Conservation (phyloP, 2,888 invertebrate species). For the Mythimna vitellina region DNA sequence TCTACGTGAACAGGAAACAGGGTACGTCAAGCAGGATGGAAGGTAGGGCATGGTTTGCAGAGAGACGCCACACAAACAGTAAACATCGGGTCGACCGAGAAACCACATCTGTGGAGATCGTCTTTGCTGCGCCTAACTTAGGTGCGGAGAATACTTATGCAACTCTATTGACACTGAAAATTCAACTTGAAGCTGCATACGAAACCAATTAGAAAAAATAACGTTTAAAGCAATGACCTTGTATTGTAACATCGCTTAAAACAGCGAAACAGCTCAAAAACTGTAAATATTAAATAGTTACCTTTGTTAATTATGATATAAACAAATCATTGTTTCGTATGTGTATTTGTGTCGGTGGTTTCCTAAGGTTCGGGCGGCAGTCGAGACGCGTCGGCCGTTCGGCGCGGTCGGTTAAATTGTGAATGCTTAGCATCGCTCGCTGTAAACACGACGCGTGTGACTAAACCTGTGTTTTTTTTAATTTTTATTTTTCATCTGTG, state of each 20-base stretch:
- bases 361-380: constrained; percentile 62
- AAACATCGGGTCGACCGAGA: too few species aligned
- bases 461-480: constrained; percentile 76
- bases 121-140: too few species aligned
- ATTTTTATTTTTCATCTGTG: constrained; percentile 77
- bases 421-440: constrained; percentile 45
- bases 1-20: too few species aligned
- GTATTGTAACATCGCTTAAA: constrained; percentile 28
- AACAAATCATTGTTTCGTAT: constrained; percentile 65
- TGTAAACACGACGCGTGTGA: constrained; percentile 79
- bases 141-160: too few species aligned
- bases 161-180: constrained; percentile 53
- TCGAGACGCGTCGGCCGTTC: constrained; percentile 79
- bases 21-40: too few species aligned
- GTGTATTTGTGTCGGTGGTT: constrained; percentile 36
- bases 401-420: constrained; percentile 77
- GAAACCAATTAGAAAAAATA: constrained; percentile 10
- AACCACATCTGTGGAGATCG: too few species aligned
- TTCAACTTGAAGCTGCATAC: background rate
- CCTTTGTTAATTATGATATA: constrained; percentile 66
- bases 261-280: constrained; percentile 36
- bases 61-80: too few species aligned
- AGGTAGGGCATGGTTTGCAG: too few species aligned
- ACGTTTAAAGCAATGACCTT: constrained; percentile 49
- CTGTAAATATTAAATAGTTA: constrained; percentile 50